Base-by-base conservation (phyloP, 2,113 vertebrate species). In the Rhinichthys klamathensis region DNA sequence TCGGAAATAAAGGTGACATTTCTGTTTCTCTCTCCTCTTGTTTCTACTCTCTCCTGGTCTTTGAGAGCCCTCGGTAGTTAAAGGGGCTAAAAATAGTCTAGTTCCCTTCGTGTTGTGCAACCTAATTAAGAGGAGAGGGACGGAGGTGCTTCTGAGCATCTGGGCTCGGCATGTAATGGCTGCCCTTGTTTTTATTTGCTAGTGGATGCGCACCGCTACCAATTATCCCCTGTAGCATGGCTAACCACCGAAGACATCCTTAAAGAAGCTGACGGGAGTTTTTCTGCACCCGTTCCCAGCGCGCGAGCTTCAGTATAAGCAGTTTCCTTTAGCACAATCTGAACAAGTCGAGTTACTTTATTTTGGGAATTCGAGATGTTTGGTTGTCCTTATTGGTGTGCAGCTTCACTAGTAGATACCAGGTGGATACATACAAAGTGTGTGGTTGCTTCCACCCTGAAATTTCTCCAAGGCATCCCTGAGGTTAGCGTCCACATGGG, bases 81-180 rank as follows among this genome's bases (percentile, higher is more conserved):
- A 69, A 79, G 78, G 21, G 25, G 35, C 88, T 89, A 89, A 88
- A 89, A 90, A 89, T 86, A 90, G 80, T 23, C 30, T 51, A 16
- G 51, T 69, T 44, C 67, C 82, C 65, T 46, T 77, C 63, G 74
- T 85, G 88, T 87, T 80, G 82, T 89, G 83, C 83, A 87, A 85
- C 83, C 88, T 90, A 89, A 90, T 89, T 90, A 85, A 89, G 88
- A 85, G 85, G 61, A 89, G 76, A 58, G 82, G 86, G 80, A 86
- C 76, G 30, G 73, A 87, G 83, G 82, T 88, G 82, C 80, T 86
- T 83, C 84, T 74, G 49, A 90, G 89, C 88, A 88, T 86, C 88
- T 89, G 84, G 80, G 86, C 82, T 85, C 79, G 44, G 60, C 44
- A 79, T 86, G 61, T 84, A 83, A 88, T 82, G 44, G 74, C 69